Evolutionary conservation across 2,113 vertebrate genomes (phyloP).

Genomic region (Cranoglanis bouderius): DNA sequence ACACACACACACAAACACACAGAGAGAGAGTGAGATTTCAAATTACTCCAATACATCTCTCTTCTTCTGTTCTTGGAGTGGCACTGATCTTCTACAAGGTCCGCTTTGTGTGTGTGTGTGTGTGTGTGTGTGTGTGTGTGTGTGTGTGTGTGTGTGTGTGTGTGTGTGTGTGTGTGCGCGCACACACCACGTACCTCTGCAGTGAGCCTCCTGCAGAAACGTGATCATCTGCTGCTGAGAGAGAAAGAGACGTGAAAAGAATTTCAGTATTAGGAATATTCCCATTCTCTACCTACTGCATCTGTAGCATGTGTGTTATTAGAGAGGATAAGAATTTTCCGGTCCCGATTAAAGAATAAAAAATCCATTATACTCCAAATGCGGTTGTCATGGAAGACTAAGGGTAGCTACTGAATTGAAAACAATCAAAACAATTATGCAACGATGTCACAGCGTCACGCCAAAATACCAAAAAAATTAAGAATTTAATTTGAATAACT

Average conservation of each 20-base stretch:
- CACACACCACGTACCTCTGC: slow-evolving; percentile 58
- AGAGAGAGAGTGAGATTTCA: background rate
- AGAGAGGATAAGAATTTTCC: background rate
- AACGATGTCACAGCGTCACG: background rate
- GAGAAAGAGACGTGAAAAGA: slow-evolving; percentile 29
- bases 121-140: slow-evolving; percentile 41
- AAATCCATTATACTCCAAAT: background rate
- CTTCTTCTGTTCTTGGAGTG: background rate
- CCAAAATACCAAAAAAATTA: background rate
- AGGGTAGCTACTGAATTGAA: background rate
- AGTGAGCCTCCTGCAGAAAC: slow-evolving; percentile 54
- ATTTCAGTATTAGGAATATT: background rate
- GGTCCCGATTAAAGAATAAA: background rate
- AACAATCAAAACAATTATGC: background rate
- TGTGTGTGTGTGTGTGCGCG: slow-evolving; percentile 41
- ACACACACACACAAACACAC: background rate
- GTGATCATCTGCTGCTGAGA: slow-evolving; percentile 50
- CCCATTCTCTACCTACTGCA: background rate
- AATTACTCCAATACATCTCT: background rate
- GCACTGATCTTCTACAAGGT: background rate
- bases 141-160: slow-evolving; percentile 42
- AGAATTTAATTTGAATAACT: no score
- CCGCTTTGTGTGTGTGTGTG: slow-evolving; percentile 30
- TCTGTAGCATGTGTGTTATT: background rate
- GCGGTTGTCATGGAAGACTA: background rate